Conservation (phyloP, 30 jellyfish, hydroid and myxozoan genomes). For the Sanderia malayensis region DNA sequence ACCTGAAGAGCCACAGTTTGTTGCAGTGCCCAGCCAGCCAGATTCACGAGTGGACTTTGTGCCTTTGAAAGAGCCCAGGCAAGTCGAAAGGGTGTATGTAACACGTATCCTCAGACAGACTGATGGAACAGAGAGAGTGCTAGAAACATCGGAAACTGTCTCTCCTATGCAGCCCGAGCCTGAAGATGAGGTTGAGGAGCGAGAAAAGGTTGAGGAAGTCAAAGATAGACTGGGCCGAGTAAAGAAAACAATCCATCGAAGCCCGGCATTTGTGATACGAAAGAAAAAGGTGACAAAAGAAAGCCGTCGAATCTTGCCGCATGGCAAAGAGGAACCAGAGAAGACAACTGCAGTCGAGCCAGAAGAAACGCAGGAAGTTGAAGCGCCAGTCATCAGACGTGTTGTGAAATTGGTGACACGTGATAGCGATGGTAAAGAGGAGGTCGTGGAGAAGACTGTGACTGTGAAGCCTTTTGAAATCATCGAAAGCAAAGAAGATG, state of each 20-base stretch:
- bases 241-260: not conserved
- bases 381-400: conserved; percentile 3
- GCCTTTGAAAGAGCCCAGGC: not conserved
- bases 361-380: not conserved
- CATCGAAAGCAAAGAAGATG: conserved; percentile 3
- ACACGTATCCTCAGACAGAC: conserved; percentile 5
- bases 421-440: not conserved
- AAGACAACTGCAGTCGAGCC: conserved; percentile 4
- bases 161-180: conserved; percentile 4
- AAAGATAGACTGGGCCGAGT: conserved; percentile 3
- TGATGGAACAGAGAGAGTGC: conserved; percentile 11
- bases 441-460: not conserved
- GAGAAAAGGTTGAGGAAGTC: not conserved
- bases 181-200: conserved; percentile 4
- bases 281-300: conserved; percentile 51
- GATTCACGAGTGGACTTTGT: too few species aligned
- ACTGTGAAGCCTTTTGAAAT: conserved; percentile 1
- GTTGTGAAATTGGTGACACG: not conserved
- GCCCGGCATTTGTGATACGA: conserved; percentile 36
- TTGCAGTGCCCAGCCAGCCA: too few species aligned
- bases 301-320: conserved; percentile 55
- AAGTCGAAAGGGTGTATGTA: conserved; percentile 7
- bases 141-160: conserved; percentile 7
- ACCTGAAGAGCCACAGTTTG: too few species aligned
- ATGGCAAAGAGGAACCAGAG: conserved; percentile 50